A percentile compares a stretch with the other conserved stretches of the same genome.
Evolutionary conservation across 2,113 vertebrate species (phyloP).

Genomic region (Pteronura brasiliensis): DNA sequence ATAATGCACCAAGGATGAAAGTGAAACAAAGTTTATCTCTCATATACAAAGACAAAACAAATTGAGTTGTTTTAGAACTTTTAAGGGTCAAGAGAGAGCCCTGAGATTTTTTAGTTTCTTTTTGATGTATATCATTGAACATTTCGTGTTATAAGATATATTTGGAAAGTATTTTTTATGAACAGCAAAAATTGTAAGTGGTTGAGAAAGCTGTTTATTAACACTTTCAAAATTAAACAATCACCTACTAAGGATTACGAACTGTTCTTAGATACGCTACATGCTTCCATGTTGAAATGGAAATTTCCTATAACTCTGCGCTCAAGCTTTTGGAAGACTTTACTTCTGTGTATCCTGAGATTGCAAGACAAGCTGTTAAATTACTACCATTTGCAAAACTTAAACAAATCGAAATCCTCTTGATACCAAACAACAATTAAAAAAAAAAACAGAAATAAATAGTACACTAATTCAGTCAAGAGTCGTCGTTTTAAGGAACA

Average conservation of each 20-base stretch:
- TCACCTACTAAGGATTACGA: constrained; percentile 7
- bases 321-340: not conserved
- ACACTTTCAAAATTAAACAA: constrained; percentile 33
- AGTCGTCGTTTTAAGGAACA: not conserved
- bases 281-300: constrained; percentile 4
- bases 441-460: not conserved
- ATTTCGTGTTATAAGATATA: not conserved
- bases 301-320: constrained; percentile 15
- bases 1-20: not conserved
- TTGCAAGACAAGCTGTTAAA: not conserved
- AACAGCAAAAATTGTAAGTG: not conserved
- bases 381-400: not conserved
- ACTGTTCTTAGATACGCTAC: not conserved
- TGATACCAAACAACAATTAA: not conserved
- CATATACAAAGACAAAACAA: not conserved
- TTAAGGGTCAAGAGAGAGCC: not conserved
- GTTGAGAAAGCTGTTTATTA: constrained; percentile 17
- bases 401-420: not conserved
- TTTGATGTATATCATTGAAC: constrained; percentile 13
- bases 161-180: constrained; percentile 8
- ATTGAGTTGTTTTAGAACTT: not conserved
- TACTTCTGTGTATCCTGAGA: not conserved
- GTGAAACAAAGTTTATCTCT: not conserved
- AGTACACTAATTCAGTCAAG: not conserved
- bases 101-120: not conserved